phyloP scores from a whole-genome alignment of 1,140 invertebrate genomes.

The Thrips palmi region DNA sequence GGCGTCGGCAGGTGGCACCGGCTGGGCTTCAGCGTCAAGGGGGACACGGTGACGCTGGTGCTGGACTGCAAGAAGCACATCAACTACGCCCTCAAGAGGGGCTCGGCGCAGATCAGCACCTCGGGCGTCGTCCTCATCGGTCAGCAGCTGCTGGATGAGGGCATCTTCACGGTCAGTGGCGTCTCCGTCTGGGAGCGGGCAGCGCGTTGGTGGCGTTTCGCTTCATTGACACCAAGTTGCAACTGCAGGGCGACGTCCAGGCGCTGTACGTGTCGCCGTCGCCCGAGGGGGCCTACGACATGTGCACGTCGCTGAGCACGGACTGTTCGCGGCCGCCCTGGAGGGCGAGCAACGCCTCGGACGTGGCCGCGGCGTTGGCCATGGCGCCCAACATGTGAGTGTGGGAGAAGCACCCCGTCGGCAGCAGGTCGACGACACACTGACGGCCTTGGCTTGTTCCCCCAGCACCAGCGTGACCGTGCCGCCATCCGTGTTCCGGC shows the following conservation, averaged over 20 bases:
- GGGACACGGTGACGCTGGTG: conserved; percentile 49
- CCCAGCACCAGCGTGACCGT: too few relatives aligned
- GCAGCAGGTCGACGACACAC: not conserved
- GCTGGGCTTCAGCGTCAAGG: conserved; percentile 56
- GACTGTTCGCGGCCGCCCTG: conserved; percentile 30
- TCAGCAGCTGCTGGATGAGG: conserved; percentile 43
- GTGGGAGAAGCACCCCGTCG: not conserved
- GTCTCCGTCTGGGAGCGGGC: too few relatives aligned
- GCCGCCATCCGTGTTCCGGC: too few relatives aligned
- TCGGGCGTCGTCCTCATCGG: conserved; percentile 54
- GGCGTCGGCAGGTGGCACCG: conserved; percentile 53
- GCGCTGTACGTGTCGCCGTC: conserved; percentile 46
- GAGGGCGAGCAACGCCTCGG: not conserved
- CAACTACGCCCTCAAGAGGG: conserved; percentile 35
- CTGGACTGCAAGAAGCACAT: conserved; percentile 43
- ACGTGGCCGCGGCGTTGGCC: too few relatives aligned
- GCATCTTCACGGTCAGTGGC: conserved; percentile 36
- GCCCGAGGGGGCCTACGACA: conserved; percentile 62
- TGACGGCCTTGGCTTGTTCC: too few relatives aligned
- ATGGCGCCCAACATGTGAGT: not conserved
- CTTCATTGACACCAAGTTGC: conserved; percentile 1
- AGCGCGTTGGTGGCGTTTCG: too few relatives aligned
- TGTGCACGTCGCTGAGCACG: conserved; percentile 44
- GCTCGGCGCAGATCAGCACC: conserved; percentile 34
- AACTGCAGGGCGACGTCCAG: conserved; percentile 53